Evolutionary conservation across 2,113 vertebrate species (phyloP).

Genomic region (Romanogobio albipinnatus): DNA sequence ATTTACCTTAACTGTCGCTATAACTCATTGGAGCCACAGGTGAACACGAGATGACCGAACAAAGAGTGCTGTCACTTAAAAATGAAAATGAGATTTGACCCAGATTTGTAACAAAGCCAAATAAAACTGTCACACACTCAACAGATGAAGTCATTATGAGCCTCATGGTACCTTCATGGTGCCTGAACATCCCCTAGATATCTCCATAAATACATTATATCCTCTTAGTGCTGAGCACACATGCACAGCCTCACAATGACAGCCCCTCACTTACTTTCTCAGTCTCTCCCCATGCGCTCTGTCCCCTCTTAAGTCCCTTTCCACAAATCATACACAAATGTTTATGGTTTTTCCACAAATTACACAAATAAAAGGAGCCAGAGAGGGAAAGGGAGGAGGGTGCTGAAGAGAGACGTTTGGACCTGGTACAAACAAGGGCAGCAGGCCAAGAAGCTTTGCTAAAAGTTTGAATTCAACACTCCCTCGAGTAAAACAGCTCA

Average conservation of each 20-base stretch:
- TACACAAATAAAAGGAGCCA: constrained; percentile 49
- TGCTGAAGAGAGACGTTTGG: constrained; percentile 49
- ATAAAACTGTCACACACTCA: constrained; percentile 1
- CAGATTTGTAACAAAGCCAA: constrained; percentile 28
- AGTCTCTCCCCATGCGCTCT: neutral
- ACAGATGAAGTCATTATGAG: constrained; percentile 30
- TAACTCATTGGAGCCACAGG: neutral
- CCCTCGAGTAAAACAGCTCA: constrained; percentile 46
- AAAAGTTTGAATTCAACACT: constrained; percentile 50
- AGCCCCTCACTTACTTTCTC: neutral
- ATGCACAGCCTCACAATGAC: constrained; percentile 9
- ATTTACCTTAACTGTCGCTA: neutral
- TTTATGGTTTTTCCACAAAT: constrained; percentile 60
- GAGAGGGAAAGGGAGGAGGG: constrained; percentile 27
- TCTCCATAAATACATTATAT: constrained; percentile 43
- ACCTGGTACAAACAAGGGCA: constrained; percentile 48
- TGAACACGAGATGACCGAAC: neutral
- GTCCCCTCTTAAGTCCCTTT: constrained; percentile 42
- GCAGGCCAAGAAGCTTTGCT: constrained; percentile 48
- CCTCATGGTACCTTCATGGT: constrained; percentile 20
- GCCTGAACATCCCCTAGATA: neutral
- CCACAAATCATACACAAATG: constrained; percentile 59
- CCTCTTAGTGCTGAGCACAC: constrained; percentile 31
- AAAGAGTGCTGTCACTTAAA: neutral
- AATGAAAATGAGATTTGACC: constrained; percentile 12